phyloP scores from a whole-genome alignment of 1,140 invertebrate species.

The Calliphora vicina region DNA sequence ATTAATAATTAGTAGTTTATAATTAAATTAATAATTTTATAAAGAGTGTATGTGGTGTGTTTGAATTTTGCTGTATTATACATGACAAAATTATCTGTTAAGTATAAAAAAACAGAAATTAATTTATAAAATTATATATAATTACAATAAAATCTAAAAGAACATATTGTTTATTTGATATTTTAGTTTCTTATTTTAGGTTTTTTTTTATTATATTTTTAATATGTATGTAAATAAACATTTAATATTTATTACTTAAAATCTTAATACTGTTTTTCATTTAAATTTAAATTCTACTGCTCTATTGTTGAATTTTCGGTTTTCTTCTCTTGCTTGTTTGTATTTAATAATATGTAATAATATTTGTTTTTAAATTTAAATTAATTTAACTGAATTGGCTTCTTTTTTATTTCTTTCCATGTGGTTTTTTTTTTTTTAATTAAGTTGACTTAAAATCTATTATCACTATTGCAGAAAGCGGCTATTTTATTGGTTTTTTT shows the following conservation, averaged over 20 bases:
- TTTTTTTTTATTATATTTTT: conserved; percentile 9
- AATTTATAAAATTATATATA: neutral
- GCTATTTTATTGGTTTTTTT: conserved; percentile 48
- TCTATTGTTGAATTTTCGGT: conserved; percentile 37
- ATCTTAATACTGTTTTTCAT: conserved; percentile 39
- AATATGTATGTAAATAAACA: conserved; percentile 5
- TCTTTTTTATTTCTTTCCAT: conserved; percentile 35
- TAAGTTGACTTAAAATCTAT: conserved; percentile 54
- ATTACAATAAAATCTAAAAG: neutral
- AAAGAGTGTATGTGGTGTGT: neutral
- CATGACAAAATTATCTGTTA: neutral
- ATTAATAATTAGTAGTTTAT: conserved; percentile 30
- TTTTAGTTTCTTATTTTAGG: neutral
- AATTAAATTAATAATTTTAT: neutral
- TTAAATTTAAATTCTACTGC: conserved; percentile 28
- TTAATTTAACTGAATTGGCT: conserved; percentile 28
- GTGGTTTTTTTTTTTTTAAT: conserved; percentile 20
- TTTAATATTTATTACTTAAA: conserved; percentile 41
- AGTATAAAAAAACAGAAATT: neutral
- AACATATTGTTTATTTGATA: neutral
- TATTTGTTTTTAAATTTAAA: neutral
- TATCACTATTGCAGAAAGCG: conserved; percentile 64
- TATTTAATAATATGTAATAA: neutral
- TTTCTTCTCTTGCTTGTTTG: conserved; percentile 33
- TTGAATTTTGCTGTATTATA: neutral